These are phyloP conservation scores for Copidosoma floridanum DNA, from an alignment of 1,140 invertebrate species.

Conservation along the genomic window DNA sequence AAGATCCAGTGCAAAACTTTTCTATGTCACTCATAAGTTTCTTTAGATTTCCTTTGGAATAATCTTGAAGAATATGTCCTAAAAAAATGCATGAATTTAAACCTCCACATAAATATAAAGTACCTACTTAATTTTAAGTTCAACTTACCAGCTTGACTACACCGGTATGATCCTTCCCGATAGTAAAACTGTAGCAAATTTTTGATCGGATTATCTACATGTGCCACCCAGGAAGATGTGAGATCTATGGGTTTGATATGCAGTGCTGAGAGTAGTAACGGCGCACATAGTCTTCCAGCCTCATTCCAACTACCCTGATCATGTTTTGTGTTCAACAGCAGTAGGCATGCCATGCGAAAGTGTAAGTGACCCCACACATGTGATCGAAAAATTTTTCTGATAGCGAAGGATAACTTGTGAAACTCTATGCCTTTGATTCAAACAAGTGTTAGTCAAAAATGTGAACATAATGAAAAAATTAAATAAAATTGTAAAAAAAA, in stretches of 20 bases:
- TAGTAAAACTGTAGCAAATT: constrained; percentile 61
- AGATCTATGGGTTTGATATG: constrained; percentile 59
- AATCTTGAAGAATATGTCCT: constrained; percentile 58
- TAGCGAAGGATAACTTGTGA: constrained; percentile 56
- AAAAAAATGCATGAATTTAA: constrained; percentile 19
- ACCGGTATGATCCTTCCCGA: constrained; percentile 67
- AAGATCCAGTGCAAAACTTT: constrained; percentile 59
- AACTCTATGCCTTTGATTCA: constrained; percentile 56
- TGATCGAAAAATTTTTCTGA: constrained; percentile 64
- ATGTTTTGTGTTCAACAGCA: constrained; percentile 66
- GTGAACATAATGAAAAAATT: too few species aligned
- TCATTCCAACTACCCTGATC: constrained; percentile 67
- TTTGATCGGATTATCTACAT: constrained; percentile 57
- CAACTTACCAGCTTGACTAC: constrained; percentile 70
- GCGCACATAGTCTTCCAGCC: constrained; percentile 58
- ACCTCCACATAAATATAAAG: background rate
- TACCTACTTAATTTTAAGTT: too few species aligned
- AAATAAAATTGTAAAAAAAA: too few species aligned
- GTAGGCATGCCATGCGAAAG: constrained; percentile 69
- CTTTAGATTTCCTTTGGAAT: constrained; percentile 52
- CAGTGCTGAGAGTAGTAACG: constrained; percentile 66
- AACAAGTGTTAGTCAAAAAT: constrained; percentile 75
- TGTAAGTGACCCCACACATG: constrained; percentile 79
- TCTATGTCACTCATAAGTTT: constrained; percentile 53
- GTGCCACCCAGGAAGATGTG: constrained; percentile 60